phyloP scores from a whole-genome alignment of 1,140 invertebrate genomes.

The Bombus pascuorum region DNA sequence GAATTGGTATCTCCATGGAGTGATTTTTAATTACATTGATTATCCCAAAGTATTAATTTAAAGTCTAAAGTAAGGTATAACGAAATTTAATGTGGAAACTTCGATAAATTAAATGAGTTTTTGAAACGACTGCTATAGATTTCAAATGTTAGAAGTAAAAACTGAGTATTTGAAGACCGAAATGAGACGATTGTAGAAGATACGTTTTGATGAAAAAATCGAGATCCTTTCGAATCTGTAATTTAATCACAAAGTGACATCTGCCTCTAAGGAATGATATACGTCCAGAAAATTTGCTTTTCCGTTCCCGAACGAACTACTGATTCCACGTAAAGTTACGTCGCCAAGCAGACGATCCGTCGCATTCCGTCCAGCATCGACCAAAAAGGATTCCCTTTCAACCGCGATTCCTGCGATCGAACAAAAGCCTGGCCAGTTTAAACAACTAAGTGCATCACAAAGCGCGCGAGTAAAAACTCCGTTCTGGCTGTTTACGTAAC shows the following conservation, averaged over 20 bases:
- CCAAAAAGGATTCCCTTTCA: background rate
- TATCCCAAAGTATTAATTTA: background rate
- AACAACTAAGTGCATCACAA: slow-evolving; percentile 27
- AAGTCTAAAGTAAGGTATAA: background rate
- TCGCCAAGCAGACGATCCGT: background rate
- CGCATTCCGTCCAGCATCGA: background rate
- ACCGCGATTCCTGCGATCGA: slow-evolving; percentile 4
- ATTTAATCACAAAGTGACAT: background rate
- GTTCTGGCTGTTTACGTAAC: slow-evolving; percentile 37
- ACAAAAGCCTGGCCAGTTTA: slow-evolving; percentile 44
- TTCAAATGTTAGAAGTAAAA: background rate
- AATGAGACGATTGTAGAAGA: background rate
- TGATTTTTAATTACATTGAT: background rate
- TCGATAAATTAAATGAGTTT: background rate
- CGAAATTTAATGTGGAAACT: background rate
- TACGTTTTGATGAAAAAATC: background rate
- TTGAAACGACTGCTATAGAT: background rate
- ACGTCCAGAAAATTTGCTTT: background rate
- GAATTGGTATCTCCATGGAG: background rate
- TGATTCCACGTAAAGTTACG: background rate
- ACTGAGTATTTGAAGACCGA: background rate
- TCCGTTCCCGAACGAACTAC: background rate
- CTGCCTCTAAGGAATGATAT: background rate
- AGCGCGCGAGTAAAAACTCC: slow-evolving; percentile 19
- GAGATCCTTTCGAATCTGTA: background rate